phyloP scores from a whole-genome alignment of 2,888 invertebrate species.

The Flabesymbios commensalis region DNA sequence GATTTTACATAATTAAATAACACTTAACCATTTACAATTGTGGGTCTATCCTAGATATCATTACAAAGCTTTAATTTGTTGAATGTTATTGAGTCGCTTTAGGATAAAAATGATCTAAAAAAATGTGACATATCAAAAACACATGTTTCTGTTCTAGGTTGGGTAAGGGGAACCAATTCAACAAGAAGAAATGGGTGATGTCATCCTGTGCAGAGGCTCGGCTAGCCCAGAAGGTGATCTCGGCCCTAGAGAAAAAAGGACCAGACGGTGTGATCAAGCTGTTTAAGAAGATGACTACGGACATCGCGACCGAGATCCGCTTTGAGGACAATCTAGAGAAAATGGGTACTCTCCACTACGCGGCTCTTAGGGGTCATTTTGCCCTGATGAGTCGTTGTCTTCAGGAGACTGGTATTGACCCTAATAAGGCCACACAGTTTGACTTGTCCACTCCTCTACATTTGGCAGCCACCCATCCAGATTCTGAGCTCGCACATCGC shows the following conservation, averaged over 20 bases:
- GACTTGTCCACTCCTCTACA: not conserved
- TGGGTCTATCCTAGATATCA: too few relatives aligned
- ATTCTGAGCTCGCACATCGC: not conserved
- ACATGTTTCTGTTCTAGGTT: too few relatives aligned
- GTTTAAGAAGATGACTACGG: not conserved
- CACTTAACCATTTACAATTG: too few relatives aligned
- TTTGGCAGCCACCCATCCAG: not conserved
- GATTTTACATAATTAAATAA: too few relatives aligned
- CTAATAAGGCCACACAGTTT: slow-evolving; percentile 1
- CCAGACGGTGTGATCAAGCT: not conserved
- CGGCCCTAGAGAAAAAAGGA: not conserved
- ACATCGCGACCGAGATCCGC: not conserved
- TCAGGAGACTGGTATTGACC: not conserved
- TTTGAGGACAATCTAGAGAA: not conserved
- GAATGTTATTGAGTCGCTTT: too few relatives aligned
- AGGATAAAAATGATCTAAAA: too few relatives aligned
- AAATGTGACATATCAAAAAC: too few relatives aligned
- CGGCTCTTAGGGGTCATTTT: not conserved
- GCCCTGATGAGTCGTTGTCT: not conserved
- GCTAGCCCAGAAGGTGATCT: not conserved
- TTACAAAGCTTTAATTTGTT: too few relatives aligned
- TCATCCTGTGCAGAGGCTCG: not conserved
- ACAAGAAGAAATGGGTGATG: too few relatives aligned
- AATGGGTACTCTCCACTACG: slow-evolving; percentile 1
- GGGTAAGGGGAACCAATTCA: too few relatives aligned